Evolutionary conservation across 1,140 invertebrate species (phyloP), one percentile per base, ranked within the genome.

Genomic region (Epicauta chinensis): DNA sequence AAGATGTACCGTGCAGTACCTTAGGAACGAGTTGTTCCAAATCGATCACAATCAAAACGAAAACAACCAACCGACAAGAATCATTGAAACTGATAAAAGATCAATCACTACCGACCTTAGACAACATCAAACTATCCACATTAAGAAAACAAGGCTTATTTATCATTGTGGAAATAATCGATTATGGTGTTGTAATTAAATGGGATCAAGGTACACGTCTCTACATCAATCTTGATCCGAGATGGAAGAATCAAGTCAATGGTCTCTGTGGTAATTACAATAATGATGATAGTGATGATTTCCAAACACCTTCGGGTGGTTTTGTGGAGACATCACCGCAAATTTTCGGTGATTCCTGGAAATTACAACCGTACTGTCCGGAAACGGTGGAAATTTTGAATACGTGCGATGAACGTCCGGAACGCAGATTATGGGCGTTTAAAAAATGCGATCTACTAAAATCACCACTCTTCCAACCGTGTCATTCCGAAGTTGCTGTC

Each of bases 251-350:
- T 32, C 80, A 80, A 66, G 82, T 86, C 4, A 81, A 81, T 71
- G 93, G 93, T 41, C 72, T 96, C 2, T 96, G 92, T 70, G 92
- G 93, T 1, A 93, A 96, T 69, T 95, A 86, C 68, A 91, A 97
- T 68, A 82, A 83, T 16, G 83, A 94, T 62, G 77, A 79, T 45
- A 73, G 75, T 6, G 87, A 93, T 62, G 90, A 93, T 63, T 93
- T 93, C 74, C 81, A 85, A 66, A 86, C 86, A 3, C 90, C 90
- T 0, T 84, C 85, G 0, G 80, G 84, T 13, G 88, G 88, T 1
- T 67, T 83, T 16, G 71, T 81, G 1, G 87, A 91, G 65, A 82
- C 80, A 0, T 85, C 84, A 9, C 73, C 84, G 0, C 71, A 78
- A 16, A 71, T 87, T 2, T 95, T 95, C 67, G 91, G 83, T 0